phyloP scores from a whole-genome alignment of 2,797 vertebrate genomes.

The Spizella passerina region DNA sequence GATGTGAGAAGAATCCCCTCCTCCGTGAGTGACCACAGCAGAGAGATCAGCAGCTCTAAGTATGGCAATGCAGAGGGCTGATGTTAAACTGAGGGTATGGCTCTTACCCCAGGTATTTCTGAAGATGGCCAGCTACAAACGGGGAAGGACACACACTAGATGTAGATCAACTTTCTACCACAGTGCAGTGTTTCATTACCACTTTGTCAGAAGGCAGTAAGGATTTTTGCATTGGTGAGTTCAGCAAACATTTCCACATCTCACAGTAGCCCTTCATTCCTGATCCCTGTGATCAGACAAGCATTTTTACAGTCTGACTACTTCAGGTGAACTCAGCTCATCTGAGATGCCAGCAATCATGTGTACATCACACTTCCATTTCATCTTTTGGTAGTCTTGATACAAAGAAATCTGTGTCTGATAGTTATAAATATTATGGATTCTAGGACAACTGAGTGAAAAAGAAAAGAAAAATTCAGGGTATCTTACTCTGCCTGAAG shows the following conservation, averaged over 20 bases:
- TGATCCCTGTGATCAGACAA: background rate
- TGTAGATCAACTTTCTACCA: background rate
- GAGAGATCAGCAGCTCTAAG: background rate
- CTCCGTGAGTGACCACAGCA: background rate
- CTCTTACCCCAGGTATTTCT: conserved; percentile 15
- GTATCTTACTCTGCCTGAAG: background rate
- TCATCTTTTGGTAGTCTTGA: background rate
- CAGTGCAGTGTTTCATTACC: background rate
- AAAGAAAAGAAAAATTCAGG: background rate
- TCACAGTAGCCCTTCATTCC: background rate
- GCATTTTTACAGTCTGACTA: background rate
- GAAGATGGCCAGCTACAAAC: background rate
- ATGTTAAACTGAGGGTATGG: background rate
- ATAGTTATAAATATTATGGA: background rate
- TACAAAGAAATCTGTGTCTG: background rate
- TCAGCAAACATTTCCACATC: background rate
- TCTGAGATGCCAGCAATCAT: background rate
- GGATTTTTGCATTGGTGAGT: background rate
- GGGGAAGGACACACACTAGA: background rate
- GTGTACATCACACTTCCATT: background rate
- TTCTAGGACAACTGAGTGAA: background rate
- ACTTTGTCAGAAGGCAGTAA: background rate
- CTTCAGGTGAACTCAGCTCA: background rate
- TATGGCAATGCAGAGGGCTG: background rate
- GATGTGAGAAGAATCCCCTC: background rate